phyloP scores from a whole-genome alignment of 1,140 invertebrate genomes.

The Drosophila littoralis region DNA sequence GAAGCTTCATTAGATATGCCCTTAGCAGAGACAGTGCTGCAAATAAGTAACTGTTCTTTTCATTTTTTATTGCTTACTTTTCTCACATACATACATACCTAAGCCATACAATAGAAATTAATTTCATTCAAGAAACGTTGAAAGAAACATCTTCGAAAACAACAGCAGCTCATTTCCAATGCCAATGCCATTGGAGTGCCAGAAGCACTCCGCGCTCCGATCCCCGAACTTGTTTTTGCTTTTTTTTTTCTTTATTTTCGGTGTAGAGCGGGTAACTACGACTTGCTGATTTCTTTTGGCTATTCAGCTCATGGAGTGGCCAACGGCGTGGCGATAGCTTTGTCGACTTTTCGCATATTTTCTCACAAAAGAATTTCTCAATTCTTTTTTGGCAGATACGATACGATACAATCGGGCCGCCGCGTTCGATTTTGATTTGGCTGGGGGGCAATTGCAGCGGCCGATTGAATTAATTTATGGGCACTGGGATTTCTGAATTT shows the following conservation, averaged over 20 bases:
- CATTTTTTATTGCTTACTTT: conserved; percentile 47
- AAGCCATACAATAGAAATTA: conserved; percentile 70
- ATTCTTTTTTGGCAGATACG: conserved; percentile 21
- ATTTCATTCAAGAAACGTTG: conserved; percentile 72
- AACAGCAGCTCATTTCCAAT: conserved; percentile 21
- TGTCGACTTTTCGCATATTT: conserved; percentile 71
- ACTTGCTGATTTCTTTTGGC: conserved; percentile 66
- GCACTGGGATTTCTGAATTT: conserved; percentile 13
- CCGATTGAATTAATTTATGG: conserved; percentile 77
- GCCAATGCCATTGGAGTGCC: conserved; percentile 13
- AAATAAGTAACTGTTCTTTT: conserved; percentile 43
- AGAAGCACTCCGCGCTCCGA: conserved; percentile 17
- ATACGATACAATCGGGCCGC: conserved; percentile 19
- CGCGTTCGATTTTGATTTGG: conserved; percentile 45
- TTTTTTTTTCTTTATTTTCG: conserved; percentile 41
- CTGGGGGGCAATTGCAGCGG: conserved; percentile 66
- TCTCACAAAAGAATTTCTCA: conserved; percentile 76
- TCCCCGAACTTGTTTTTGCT: conserved; percentile 46
- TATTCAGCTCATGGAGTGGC: conserved; percentile 50
- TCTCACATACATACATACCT: conserved; percentile 60
- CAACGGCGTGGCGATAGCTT: conserved; percentile 15
- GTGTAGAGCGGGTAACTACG: conserved; percentile 10
- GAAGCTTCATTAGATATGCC: conserved; percentile 21
- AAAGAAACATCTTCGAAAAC: conserved; percentile 59
- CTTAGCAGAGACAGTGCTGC: background rate